Evolutionary conservation across 2,113 vertebrate species (phyloP).

Genomic region (Mus pahari): DNA sequence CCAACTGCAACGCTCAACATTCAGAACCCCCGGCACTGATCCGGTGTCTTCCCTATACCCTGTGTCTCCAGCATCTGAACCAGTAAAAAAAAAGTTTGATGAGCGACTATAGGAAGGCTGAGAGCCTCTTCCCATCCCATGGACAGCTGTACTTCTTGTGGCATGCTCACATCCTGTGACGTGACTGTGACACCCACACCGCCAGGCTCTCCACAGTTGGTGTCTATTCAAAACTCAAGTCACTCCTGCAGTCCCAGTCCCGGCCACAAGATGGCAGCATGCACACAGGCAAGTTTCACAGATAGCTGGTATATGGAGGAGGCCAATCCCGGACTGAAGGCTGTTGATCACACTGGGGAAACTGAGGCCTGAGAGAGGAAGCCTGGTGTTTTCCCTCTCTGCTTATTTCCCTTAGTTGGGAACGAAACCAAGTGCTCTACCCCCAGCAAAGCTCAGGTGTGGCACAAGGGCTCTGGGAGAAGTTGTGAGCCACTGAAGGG

Average conservation of each 20-base stretch:
- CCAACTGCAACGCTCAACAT: background rate
- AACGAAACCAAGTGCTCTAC: background rate
- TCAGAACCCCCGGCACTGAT: rapidly evolving
- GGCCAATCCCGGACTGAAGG: background rate
- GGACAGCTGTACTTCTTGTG: background rate
- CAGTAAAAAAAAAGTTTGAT: background rate
- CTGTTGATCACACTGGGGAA: background rate
- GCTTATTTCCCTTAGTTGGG: background rate
- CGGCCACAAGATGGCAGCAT: slow-evolving; percentile 54
- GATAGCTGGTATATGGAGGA: rapidly evolving
- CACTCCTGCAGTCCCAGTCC: background rate
- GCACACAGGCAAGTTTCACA: background rate
- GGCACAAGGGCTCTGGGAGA: background rate
- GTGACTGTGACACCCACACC: background rate
- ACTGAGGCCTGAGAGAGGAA: background rate
- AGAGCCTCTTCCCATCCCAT: background rate
- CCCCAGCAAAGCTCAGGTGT: background rate
- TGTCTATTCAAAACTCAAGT: background rate
- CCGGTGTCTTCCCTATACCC: background rate
- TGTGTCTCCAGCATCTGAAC: background rate
- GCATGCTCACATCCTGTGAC: background rate
- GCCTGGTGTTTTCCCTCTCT: background rate
- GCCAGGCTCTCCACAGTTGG: background rate
- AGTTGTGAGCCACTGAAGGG: background rate
- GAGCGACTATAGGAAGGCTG: background rate